Evolutionary conservation across 2,888 invertebrate species (phyloP).

Genomic region (Tribolium freemani): DNA sequence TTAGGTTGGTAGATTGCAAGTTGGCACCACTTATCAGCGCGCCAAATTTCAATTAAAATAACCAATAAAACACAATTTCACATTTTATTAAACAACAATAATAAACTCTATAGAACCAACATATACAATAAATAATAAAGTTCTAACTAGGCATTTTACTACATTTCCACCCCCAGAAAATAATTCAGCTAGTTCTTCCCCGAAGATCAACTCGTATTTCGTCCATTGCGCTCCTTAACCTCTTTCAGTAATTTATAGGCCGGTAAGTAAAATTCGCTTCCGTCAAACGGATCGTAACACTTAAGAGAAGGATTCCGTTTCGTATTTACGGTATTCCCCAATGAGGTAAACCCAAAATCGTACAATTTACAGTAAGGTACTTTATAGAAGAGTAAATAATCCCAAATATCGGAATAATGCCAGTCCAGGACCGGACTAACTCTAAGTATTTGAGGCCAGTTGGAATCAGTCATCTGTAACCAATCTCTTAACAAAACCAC

Average conservation of each 20-base stretch:
- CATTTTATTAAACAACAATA: no score
- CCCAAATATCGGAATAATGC: conserved; percentile 94
- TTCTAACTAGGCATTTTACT: no score
- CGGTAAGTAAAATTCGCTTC: conserved; percentile 74
- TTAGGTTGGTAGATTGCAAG: neutral
- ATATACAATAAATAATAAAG: no score
- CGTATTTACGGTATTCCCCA: conserved; percentile 87
- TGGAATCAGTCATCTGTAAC: conserved; percentile 83
- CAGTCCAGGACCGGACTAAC: conserved; percentile 94
- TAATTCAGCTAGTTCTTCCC: no score
- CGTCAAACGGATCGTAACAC: conserved; percentile 68
- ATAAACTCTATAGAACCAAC: no score
- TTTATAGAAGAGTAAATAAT: conserved; percentile 81
- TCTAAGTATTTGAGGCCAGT: conserved; percentile 92
- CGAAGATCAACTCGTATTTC: conserved; percentile 51
- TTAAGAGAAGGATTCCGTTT: conserved; percentile 82
- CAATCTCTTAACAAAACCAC: conserved; percentile 34
- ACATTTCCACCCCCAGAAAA: no score
- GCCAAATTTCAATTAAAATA: neutral
- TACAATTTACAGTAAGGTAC: conserved; percentile 95
- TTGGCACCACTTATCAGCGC: neutral
- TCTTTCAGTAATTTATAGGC: conserved; percentile 80
- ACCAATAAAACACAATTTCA: neutral
- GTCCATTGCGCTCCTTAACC: conserved; percentile 75
- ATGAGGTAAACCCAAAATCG: conserved; percentile 91